These are phyloP conservation scores for Thysanoteuthis rhombus DNA, from an alignment of 2,888 invertebrate species.

Conservation along the genomic window DNA sequence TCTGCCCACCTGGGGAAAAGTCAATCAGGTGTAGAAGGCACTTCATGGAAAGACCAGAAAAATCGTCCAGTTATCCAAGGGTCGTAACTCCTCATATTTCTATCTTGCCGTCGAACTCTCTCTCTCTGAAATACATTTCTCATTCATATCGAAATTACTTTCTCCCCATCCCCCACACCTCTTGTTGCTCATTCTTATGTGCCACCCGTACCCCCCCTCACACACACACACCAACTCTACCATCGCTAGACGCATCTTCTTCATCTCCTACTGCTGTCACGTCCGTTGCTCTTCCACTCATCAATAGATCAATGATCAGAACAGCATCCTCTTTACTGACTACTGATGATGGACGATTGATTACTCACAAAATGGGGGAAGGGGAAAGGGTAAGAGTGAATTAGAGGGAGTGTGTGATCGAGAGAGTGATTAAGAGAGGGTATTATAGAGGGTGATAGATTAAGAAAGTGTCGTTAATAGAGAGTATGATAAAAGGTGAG, in stretches of 20 bases:
- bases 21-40: background rate
- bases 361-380: background rate
- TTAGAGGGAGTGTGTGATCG: no score
- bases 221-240: background rate
- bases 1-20: background rate
- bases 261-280: background rate
- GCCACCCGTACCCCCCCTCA: background rate
- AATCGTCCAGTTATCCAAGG: background rate
- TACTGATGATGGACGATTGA: conserved; percentile 12
- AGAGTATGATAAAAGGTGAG: no score
- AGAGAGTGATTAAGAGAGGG: no score
- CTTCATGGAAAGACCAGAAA: background rate
- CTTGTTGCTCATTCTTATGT: background rate
- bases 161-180: no score
- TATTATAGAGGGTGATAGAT: no score
- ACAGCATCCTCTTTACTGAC: background rate
- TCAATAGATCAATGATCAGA: background rate
- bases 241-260: background rate
- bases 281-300: background rate
- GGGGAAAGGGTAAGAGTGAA: no score
- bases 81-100: background rate
- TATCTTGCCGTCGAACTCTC: background rate
- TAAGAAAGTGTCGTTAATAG: no score
- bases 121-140: background rate
- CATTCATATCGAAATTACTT: background rate